phyloP scores from a whole-genome alignment of 2,113 vertebrate species.

The Pipra filicauda region DNA sequence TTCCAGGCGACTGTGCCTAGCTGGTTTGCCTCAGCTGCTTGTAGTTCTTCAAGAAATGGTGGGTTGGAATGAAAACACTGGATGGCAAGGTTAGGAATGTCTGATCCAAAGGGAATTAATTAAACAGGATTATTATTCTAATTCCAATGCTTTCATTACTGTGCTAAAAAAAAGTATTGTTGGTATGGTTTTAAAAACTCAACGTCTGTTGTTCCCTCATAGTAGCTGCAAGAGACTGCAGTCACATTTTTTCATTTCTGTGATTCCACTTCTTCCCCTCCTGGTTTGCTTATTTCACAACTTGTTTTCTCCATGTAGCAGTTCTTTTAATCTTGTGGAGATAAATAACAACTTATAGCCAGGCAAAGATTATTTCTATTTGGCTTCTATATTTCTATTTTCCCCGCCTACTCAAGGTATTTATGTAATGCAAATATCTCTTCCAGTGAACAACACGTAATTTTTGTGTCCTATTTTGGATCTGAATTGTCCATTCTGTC shows the following conservation, averaged over 20 bases:
- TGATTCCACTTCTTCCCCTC: background rate
- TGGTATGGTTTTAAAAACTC: background rate
- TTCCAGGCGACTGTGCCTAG: background rate
- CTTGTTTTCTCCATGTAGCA: background rate
- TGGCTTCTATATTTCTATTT: background rate
- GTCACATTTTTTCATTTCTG: background rate
- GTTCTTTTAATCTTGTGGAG: background rate
- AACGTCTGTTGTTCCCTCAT: background rate
- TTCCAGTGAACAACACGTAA: background rate
- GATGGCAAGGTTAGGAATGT: background rate
- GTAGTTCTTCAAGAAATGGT: background rate
- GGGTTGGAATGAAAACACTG: background rate
- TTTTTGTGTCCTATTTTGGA: background rate
- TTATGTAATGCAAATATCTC: background rate
- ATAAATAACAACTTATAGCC: background rate
- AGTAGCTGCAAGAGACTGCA: background rate
- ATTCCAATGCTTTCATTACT: background rate
- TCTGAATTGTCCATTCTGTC: background rate
- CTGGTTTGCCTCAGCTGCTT: background rate
- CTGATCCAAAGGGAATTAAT: background rate
- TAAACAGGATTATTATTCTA: background rate
- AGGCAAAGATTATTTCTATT: background rate
- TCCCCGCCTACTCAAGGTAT: background rate
- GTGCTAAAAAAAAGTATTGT: background rate
- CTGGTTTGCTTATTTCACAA: background rate